Conservation (phyloP, 1,140 invertebrate species). For the Saxidomus purpurata region DNA sequence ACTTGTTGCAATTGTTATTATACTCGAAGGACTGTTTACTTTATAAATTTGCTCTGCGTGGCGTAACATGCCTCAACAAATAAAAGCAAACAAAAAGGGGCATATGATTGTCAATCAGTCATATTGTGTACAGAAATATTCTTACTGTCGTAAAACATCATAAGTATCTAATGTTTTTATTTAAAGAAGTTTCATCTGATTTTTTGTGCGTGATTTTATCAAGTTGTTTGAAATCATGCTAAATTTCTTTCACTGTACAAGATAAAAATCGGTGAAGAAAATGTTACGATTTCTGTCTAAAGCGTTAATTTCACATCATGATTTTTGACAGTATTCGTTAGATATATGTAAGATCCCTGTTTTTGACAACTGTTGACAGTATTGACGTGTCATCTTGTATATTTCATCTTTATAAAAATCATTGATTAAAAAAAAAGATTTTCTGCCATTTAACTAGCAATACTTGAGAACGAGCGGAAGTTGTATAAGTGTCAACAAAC, state of each 20-base stretch:
- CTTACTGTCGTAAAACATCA: too few relatives aligned
- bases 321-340: neutral
- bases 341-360: too few relatives aligned
- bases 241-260: too few relatives aligned
- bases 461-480: neutral
- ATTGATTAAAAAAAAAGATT: too few relatives aligned
- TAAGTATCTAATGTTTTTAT: too few relatives aligned
- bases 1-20: slow-evolving; percentile 14
- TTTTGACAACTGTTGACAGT: too few relatives aligned
- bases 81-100: slow-evolving; percentile 27
- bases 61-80: slow-evolving; percentile 19
- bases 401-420: neutral
- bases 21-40: slow-evolving; percentile 30
- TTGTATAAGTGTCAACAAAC: slow-evolving; percentile 8
- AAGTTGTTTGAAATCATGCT: too few relatives aligned
- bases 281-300: neutral
- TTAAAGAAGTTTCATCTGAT: too few relatives aligned
- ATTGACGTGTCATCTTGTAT: neutral
- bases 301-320: neutral
- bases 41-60: slow-evolving; percentile 42
- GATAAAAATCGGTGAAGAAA: too few relatives aligned
- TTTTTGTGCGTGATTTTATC: too few relatives aligned
- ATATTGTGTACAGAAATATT: too few relatives aligned
- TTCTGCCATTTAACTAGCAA: neutral
- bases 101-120: slow-evolving; percentile 6